Evolutionary conservation across 2,113 vertebrate species (phyloP), one percentile per base, ranked within the genome.

Genomic region (Platanista minor): DNA sequence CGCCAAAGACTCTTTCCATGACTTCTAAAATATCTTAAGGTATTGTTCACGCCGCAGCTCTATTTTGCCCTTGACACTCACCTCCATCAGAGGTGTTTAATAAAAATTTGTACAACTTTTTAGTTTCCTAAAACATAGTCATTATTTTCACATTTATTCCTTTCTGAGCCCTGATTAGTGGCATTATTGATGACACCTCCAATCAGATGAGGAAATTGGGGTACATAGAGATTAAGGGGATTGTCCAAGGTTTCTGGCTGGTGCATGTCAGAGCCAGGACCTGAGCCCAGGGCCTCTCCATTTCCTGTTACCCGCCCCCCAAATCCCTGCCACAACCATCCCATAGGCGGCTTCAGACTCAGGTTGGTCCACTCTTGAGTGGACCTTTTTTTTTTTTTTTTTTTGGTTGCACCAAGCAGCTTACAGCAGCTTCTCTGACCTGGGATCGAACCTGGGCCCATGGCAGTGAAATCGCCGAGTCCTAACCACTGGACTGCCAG

Each of bases 41-140:
- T 46, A 31, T 39, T 41, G 1, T 46, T 87, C 71, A 82, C 27
- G 61, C 13, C 12, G 21, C 31, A 72, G 27, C 29, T 91, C 92
- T 61, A 0, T 91, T 69, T 85, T 52, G 62, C 31, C 36, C 36
- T 87, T 52, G 27, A 46, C 12, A 23, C 11, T 20, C 33, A 13
- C 57, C 29, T 46, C 18, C 64, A 46, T 41, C 36, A 72, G 27
- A 43, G 23, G 12, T 49, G 15, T 77, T 94, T 66, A 81, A 80
- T 93, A 87, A 81, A 90, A 95, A 43, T 74, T 2, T 64, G 4
- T 52, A 33, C 8, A 72, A 36, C 5, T n/a, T 62, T 92, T 90
- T 77, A 90, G 8, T 52, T 81, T 93, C 59, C 17, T 8, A 52
- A 43, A 74, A 10, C 25, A 64, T 46, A 69, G 59, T 71, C 49